Percentiles rank a stretch among this genome's conserved stretches.
Evolutionary conservation across 1,140 invertebrate genomes (phyloP).

Genomic region (Venturia canescens): DNA sequence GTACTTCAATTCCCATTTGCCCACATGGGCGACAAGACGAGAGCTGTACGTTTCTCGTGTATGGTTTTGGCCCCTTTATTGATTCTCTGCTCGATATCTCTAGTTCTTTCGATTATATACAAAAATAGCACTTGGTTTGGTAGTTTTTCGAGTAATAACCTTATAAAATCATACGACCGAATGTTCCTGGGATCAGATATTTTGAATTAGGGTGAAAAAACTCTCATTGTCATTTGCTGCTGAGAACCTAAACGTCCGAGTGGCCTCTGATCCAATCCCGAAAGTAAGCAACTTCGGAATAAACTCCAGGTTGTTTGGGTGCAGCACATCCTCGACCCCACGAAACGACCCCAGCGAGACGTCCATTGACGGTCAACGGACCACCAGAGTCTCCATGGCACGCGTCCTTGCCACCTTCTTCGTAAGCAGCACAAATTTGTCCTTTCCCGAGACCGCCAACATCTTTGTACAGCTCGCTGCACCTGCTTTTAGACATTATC

Average conservation of each 20-base stretch:
- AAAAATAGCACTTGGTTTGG: too few relatives aligned
- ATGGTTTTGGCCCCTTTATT: too few relatives aligned
- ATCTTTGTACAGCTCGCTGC: slow-evolving; percentile 51
- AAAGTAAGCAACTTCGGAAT: slow-evolving; percentile 74
- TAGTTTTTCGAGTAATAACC: too few relatives aligned
- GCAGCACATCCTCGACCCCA: slow-evolving; percentile 79
- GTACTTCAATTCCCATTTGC: too few relatives aligned
- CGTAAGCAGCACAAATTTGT: slow-evolving; percentile 75
- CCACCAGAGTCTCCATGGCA: slow-evolving; percentile 77
- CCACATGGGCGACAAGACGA: too few relatives aligned
- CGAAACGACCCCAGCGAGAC: slow-evolving; percentile 78
- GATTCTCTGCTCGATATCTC: too few relatives aligned
- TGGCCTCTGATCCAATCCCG: slow-evolving; percentile 71
- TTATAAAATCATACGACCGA: too few relatives aligned
- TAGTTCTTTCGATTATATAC: too few relatives aligned
- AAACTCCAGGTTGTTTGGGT: slow-evolving; percentile 76
- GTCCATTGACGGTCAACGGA: slow-evolving; percentile 65
- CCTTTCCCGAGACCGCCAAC: slow-evolving; percentile 57
- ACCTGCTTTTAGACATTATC: slow-evolving; percentile 58
- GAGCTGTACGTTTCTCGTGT: too few relatives aligned
- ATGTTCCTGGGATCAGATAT: background rate
- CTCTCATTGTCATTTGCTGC: too few relatives aligned
- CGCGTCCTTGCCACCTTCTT: slow-evolving; percentile 74
- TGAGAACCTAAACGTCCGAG: slow-evolving; percentile 3
- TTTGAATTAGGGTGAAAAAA: background rate